Evolutionary conservation across 2,888 invertebrate species (phyloP).

Genomic region (Charanyca ferruginea): DNA sequence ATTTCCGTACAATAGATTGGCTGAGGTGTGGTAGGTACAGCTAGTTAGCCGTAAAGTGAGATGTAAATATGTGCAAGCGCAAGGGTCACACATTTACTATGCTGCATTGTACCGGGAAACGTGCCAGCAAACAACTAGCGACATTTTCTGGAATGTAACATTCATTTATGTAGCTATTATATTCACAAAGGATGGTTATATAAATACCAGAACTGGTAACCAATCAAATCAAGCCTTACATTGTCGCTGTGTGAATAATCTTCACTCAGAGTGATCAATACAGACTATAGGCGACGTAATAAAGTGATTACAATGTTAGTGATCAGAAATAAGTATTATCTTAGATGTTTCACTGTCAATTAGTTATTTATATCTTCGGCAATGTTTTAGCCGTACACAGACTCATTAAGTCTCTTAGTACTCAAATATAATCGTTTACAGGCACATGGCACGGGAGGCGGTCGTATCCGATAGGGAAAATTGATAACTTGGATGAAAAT

Average conservation of each 20-base stretch:
- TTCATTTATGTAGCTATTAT: neutral
- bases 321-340: conserved; percentile 59
- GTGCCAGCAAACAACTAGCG: conserved; percentile 33
- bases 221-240: conserved; percentile 4
- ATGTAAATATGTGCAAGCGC: conserved; percentile 80
- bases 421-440: conserved; percentile 57
- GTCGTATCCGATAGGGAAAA: conserved; percentile 56
- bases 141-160: conserved; percentile 24
- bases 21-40: conserved; percentile 70
- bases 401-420: conserved; percentile 55
- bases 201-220: conserved; percentile 1
- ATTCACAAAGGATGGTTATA: neutral
- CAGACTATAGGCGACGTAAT: conserved; percentile 48
- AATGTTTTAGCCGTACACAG: conserved; percentile 44
- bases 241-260: conserved; percentile 16
- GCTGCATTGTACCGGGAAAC: conserved; percentile 50
- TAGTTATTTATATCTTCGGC: conserved; percentile 52
- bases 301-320: conserved; percentile 57
- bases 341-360: conserved; percentile 61
- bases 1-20: conserved; percentile 88
- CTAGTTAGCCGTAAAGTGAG: conserved; percentile 81
- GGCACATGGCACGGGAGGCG: conserved; percentile 50
- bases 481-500: conserved; percentile 64
- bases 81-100: conserved; percentile 64
- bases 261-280: conserved; percentile 47